A percentile compares a stretch with the other conserved stretches of the same genome.
phyloP scores from a whole-genome alignment of 1,140 invertebrate species.

The Bombus waltoni region DNA sequence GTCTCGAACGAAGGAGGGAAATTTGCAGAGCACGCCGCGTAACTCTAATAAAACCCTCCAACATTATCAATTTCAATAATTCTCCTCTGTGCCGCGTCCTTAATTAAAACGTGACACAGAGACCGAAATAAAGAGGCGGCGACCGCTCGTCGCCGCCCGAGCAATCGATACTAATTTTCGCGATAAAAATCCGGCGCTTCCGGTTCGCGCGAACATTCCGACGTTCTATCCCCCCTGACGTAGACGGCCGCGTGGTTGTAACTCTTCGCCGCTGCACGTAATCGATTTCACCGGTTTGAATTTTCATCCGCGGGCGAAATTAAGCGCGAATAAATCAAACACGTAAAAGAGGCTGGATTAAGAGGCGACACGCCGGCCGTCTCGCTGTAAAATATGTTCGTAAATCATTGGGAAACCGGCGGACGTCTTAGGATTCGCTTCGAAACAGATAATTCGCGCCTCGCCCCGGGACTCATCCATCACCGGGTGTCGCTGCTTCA shows the following conservation, averaged over 20 bases:
- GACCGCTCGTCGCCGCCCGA: background rate
- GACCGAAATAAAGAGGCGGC: background rate
- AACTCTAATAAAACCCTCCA: too few relatives aligned
- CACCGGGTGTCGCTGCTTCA: conserved; percentile 13
- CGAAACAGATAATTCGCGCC: conserved; percentile 43
- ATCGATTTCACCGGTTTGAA: conserved; percentile 25
- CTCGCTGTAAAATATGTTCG: conserved; percentile 17
- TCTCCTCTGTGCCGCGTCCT: background rate
- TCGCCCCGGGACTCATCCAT: conserved; percentile 20
- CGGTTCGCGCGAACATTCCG: background rate
- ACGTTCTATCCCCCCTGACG: background rate
- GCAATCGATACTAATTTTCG: background rate
- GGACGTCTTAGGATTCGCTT: conserved; percentile 26
- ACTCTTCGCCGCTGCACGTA: background rate
- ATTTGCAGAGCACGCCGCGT: too few relatives aligned
- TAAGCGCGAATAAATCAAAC: conserved; percentile 33
- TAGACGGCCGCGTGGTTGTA: background rate
- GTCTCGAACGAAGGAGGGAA: too few relatives aligned
- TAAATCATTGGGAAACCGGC: conserved; percentile 33
- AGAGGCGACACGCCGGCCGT: conserved; percentile 4
- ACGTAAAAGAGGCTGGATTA: conserved; percentile 20
- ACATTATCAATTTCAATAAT: too few relatives aligned
- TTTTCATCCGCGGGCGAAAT: conserved; percentile 9
- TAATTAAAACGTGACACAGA: background rate
- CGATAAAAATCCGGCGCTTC: background rate